Percentiles rank a stretch among this genome's conserved stretches.
Evolutionary conservation across 1,140 invertebrate genomes (phyloP).

Genomic region (Habropoda laboriosa): DNA sequence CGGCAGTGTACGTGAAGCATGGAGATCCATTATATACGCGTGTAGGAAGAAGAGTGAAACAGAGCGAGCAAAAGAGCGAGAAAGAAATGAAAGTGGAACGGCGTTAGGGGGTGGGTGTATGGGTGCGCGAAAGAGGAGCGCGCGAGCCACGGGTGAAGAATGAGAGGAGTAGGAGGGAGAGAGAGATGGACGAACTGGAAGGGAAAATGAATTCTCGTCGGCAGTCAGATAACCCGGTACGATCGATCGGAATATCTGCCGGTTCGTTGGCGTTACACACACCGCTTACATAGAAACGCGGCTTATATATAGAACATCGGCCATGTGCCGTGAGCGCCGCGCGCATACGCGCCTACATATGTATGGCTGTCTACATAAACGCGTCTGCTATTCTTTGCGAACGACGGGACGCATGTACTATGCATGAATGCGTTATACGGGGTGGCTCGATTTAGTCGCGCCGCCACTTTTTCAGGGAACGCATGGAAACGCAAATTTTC

Average conservation of each 20-base stretch:
- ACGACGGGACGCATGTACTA: conserved; percentile 61
- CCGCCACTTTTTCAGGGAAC: conserved; percentile 43
- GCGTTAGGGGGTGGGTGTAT: conserved; percentile 23
- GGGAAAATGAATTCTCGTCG: conserved; percentile 69
- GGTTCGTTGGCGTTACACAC: conserved; percentile 62
- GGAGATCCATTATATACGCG: conserved; percentile 39
- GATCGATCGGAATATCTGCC: conserved; percentile 70
- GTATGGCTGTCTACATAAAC: conserved; percentile 46
- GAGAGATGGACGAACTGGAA: conserved; percentile 42
- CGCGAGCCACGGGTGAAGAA: too few species aligned
- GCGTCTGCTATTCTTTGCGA: conserved; percentile 61
- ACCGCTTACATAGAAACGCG: conserved; percentile 58
- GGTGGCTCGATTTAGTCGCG: conserved; percentile 56
- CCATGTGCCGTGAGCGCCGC: conserved; percentile 45
- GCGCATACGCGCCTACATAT: conserved; percentile 29
- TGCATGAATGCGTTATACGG: conserved; percentile 65
- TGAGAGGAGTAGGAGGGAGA: neutral
- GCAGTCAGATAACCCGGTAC: conserved; percentile 67
- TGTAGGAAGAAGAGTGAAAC: conserved; percentile 13
- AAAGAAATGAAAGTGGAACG: neutral
- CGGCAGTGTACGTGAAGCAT: neutral
- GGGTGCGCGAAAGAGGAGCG: conserved; percentile 9
- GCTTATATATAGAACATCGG: conserved; percentile 58
- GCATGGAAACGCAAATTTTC: conserved; percentile 26
- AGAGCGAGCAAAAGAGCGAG: conserved; percentile 7